A percentile compares a stretch with the other conserved stretches of the same genome.
Conservation (phyloP, 2,797 vertebrate genomes). For the Crax fasciolata region DNA sequence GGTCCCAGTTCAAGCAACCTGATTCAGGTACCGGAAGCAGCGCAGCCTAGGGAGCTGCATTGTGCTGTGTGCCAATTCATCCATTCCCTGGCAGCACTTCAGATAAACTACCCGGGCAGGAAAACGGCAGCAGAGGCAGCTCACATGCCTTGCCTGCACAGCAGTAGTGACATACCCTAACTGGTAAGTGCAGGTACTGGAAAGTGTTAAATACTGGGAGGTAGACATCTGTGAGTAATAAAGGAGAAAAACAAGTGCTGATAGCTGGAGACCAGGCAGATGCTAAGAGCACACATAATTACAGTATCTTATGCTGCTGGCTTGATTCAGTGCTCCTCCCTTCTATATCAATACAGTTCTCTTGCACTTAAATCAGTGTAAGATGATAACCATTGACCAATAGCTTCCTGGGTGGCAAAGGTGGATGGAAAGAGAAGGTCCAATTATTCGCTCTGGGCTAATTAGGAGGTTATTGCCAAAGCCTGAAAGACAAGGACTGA, state of each 20-base stretch:
- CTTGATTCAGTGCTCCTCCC: not conserved
- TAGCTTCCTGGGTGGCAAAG: not conserved
- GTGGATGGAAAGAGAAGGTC: not conserved
- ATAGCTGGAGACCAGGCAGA: not conserved
- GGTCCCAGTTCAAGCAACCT: not conserved
- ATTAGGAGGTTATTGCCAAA: not conserved
- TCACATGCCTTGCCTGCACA: rapidly evolving
- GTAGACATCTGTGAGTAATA: not conserved
- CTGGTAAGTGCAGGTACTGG: not conserved
- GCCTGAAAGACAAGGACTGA: not conserved
- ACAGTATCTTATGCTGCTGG: not conserved
- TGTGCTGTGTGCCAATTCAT: not conserved
- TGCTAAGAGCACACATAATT: not conserved
- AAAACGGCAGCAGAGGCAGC: not conserved
- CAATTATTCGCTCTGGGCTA: not conserved
- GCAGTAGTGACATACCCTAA: not conserved
- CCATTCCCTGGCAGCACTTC: not conserved
- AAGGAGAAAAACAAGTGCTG: not conserved
- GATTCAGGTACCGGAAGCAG: not conserved
- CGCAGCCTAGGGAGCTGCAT: not conserved
- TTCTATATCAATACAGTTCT: not conserved
- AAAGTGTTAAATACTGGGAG: not conserved
- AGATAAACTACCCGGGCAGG: not conserved
- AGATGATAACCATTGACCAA: not conserved
- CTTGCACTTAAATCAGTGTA: not conserved